phyloP scores from a whole-genome alignment of 2,888 invertebrate species.

The Punctoribates punctum region DNA sequence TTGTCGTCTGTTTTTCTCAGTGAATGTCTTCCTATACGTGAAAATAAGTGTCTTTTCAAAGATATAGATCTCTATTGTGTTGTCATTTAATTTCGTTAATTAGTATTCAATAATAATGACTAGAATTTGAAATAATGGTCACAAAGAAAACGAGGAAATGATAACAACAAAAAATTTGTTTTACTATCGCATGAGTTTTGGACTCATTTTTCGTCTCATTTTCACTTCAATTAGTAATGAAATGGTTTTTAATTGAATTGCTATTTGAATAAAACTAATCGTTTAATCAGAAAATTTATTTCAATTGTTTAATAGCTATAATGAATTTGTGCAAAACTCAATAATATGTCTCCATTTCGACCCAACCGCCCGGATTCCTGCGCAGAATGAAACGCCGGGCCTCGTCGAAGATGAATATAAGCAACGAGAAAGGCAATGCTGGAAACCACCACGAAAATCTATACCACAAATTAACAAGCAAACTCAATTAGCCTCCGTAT shows the following conservation, averaged over 20 bases:
- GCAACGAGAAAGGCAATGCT: slow-evolving; percentile 57
- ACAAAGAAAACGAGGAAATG: too few species aligned
- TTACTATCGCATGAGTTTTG: too few species aligned
- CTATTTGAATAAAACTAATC: not conserved
- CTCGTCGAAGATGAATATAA: slow-evolving; percentile 58
- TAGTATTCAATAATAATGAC: too few species aligned
- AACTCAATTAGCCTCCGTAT: too few species aligned
- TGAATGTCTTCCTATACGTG: not conserved
- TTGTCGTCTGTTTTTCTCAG: not conserved
- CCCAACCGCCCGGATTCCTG: slow-evolving; percentile 54
- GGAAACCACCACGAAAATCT: slow-evolving; percentile 54
- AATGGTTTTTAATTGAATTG: not conserved
- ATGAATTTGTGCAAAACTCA: slow-evolving; percentile 47
- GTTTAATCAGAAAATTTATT: not conserved
- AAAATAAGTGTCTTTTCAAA: not conserved
- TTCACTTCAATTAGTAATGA: not conserved
- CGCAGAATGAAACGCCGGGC: slow-evolving; percentile 55
- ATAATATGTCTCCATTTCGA: slow-evolving; percentile 57
- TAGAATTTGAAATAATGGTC: too few species aligned
- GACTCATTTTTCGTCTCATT: not conserved
- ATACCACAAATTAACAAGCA: slow-evolving; percentile 52
- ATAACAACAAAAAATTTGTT: too few species aligned
- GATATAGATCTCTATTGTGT: not conserved
- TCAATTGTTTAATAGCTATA: not conserved
- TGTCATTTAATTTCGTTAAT: not conserved